Evolutionary conservation across 2,888 invertebrate species (phyloP).

Genomic region (Limnephilus marmoratus): DNA sequence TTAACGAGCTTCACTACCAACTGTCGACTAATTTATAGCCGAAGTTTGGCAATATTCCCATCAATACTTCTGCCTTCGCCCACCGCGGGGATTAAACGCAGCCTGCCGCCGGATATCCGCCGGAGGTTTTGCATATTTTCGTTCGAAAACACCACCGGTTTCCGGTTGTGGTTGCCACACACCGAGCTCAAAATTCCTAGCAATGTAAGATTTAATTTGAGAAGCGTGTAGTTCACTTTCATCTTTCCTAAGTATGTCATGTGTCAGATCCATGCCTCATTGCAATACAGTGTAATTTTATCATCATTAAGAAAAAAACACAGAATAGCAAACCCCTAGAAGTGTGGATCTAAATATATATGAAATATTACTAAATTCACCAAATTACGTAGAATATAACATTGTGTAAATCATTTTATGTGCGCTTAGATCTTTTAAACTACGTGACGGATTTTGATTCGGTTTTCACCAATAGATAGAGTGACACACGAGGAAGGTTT

Average conservation of each 20-base stretch:
- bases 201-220: neutral
- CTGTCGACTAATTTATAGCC: conserved; percentile 15
- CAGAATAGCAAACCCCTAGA: neutral
- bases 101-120: neutral
- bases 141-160: neutral
- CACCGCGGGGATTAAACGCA: neutral
- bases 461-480: too few species aligned
- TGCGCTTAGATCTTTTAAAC: too few species aligned
- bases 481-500: too few species aligned
- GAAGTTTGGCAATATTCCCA: conserved; percentile 25
- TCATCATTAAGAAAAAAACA: too few species aligned
- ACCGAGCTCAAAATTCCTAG: neutral
- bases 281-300: too few species aligned
- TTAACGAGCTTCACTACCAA: conserved; percentile 18
- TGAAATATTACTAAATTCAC: too few species aligned
- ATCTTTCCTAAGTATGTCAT: neutral
- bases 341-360: neutral
- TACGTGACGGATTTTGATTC: too few species aligned
- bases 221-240: too few species aligned
- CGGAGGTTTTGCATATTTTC: neutral
- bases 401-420: too few species aligned
- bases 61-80: neutral
- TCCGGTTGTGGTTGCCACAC: neutral
- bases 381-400: too few species aligned
- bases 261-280: neutral